Conservation (phyloP, 2,113 vertebrate genomes). For the Glaucidium brasilianum region DNA sequence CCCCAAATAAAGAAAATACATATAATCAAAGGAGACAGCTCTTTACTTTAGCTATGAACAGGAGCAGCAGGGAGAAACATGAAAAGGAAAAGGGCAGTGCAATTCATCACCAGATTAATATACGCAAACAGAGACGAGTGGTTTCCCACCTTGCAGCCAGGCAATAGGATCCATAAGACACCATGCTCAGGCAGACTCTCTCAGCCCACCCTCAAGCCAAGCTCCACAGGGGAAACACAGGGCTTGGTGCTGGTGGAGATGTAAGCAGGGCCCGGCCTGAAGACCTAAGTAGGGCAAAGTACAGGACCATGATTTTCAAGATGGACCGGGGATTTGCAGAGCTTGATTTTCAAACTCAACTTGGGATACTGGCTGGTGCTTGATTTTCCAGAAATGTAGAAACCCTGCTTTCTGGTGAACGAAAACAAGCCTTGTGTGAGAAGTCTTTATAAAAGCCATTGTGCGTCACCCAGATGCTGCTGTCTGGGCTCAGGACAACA, state of each 20-base stretch:
- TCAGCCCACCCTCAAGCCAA: background rate
- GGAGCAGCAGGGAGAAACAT: background rate
- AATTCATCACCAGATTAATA: background rate
- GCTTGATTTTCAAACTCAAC: background rate
- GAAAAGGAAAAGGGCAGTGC: background rate
- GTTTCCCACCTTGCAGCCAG: background rate
- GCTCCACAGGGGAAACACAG: background rate
- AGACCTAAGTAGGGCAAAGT: background rate
- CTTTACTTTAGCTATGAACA: background rate
- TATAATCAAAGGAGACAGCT: background rate
- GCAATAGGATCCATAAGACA: accelerated
- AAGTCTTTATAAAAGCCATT: background rate
- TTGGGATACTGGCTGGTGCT: background rate
- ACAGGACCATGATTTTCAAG: background rate
- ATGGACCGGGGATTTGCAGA: background rate
- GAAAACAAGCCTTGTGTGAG: background rate
- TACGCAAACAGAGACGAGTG: background rate
- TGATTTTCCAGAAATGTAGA: background rate
- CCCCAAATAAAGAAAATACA: background rate
- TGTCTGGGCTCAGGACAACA: accelerated
- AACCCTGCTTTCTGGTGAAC: background rate
- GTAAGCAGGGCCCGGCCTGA: background rate
- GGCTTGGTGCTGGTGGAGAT: background rate
- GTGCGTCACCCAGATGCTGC: background rate
- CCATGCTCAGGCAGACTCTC: no score